These are phyloP conservation scores for Ophion slaviceki DNA, from an alignment of 2,888 invertebrate species.

Conservation along the genomic window DNA sequence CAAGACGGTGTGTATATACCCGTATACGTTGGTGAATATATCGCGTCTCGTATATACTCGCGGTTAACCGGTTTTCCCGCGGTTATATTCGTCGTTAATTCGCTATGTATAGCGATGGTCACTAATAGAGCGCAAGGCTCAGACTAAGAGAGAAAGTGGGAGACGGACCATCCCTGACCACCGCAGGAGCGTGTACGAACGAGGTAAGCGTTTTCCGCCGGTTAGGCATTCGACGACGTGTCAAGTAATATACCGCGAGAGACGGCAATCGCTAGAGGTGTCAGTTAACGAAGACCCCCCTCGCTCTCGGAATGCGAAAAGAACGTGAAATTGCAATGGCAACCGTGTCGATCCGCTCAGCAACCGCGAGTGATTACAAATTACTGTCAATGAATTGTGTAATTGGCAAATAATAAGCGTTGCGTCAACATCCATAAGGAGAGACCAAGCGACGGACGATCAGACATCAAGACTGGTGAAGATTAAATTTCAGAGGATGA, in stretches of 20 bases:
- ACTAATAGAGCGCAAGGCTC: neutral
- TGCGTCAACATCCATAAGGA: neutral
- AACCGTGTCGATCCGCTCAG: neutral
- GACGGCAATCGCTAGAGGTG: conserved; percentile 46
- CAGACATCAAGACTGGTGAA: neutral
- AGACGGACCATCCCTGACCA: conserved; percentile 73
- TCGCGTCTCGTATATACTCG: conserved; percentile 18
- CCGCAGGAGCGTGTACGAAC: conserved; percentile 68
- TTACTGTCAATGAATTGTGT: conserved; percentile 36
- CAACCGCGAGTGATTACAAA: conserved; percentile 33
- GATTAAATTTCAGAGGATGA: neutral
- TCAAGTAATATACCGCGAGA: conserved; percentile 64
- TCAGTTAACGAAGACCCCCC: conserved; percentile 38
- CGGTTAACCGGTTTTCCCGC: conserved; percentile 79
- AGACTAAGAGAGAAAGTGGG: conserved; percentile 73
- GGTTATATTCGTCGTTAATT: conserved; percentile 80
- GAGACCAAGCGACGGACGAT: neutral
- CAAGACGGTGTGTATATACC: conserved; percentile 77
- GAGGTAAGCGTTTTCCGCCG: conserved; percentile 63
- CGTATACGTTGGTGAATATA: neutral
- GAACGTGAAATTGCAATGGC: conserved; percentile 27
- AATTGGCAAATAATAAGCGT: conserved; percentile 4
- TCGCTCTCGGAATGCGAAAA: neutral
- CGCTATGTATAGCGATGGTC: conserved; percentile 67
- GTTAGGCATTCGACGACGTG: conserved; percentile 69